A percentile compares a stretch with the other conserved stretches of the same genome.
phyloP scores from a whole-genome alignment of 2,888 invertebrate species.

The Congeria kusceri region DNA sequence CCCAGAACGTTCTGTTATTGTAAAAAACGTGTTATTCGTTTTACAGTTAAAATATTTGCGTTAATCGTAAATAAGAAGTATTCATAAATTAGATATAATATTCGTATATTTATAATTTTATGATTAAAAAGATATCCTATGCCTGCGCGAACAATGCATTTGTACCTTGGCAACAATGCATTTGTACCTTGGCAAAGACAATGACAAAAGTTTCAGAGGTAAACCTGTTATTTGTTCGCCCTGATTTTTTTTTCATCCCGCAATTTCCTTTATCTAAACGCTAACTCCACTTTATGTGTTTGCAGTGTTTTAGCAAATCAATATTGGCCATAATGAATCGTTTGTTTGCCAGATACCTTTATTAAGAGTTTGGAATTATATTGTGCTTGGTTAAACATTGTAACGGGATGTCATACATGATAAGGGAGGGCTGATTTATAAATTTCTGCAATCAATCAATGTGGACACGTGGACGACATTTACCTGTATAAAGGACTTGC shows the following conservation, averaged over 20 bases:
- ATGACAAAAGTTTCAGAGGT: conserved; percentile 48
- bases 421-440: conserved; percentile 30
- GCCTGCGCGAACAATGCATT: too few species aligned
- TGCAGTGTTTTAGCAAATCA: conserved; percentile 65
- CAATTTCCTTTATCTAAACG: conserved; percentile 62
- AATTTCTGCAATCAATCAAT: not conserved
- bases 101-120: too few species aligned
- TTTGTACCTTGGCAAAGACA: not conserved
- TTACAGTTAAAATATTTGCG: too few species aligned
- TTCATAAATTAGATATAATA: too few species aligned
- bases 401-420: conserved; percentile 42
- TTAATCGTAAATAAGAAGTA: too few species aligned
- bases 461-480: too few species aligned
- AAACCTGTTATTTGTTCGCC: conserved; percentile 56
- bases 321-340: conserved; percentile 64
- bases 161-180: too few species aligned
- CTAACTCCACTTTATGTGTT: conserved; percentile 63
- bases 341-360: conserved; percentile 63
- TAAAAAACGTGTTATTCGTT: too few species aligned
- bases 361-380: conserved; percentile 64
- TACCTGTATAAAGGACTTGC: too few species aligned
- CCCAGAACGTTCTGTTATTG: too few species aligned
- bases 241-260: conserved; percentile 51
- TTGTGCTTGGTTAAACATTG: conserved; percentile 62
- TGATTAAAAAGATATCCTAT: too few species aligned